Base-by-base conservation (phyloP, 2,113 vertebrate species). In the Pica pica region DNA sequence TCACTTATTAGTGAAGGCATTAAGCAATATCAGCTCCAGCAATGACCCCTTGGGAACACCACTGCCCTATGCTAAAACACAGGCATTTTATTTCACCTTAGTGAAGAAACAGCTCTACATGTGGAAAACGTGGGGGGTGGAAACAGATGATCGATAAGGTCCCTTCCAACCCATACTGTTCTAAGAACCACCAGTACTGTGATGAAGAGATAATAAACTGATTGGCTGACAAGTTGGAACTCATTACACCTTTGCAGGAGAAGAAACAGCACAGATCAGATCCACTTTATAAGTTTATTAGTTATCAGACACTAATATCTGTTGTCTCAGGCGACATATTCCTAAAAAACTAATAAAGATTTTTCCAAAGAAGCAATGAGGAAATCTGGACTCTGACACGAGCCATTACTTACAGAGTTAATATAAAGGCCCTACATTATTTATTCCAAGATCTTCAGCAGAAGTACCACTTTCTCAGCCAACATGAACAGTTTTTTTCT, bases 391-490 rank as follows among this genome's bases (percentile, higher is more conserved):
- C 79, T 92, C 77, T 94, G 95, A 93, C 95, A 95, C 26, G 27
- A 82, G 60, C 76, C 96, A 97, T 97, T 97, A 97, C 85, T 90
- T 83, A 96, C 16, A 86, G 60, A 69, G 33, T 89, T 93, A 88
- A 94, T 91, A 94, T 91, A 91, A 83, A 90, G 42, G 14, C 16
- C 30, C 63, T 92, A 61, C 46, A 61, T 90, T 92, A 75, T 93
- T 95, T 93, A 95, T 96, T 81, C 21, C 46, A 77, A 93, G 35
- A 41, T 92, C 91, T 92, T 79, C 30, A 88, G n/a, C 82, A 94
- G 26, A 42, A 75, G 35, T 80, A 80, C 16, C 89, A 49, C 52
- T 68, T 95, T 95, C 94, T 83, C 67, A 95, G 95, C 59, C 81
- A 70, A 83, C 47, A 50, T 70, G 60, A 97, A 96, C 11, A 95